Evolutionary conservation across 2,888 invertebrate species (phyloP), one percentile per base, ranked within the genome.

Genomic region (Sphaeridia pumilis): DNA sequence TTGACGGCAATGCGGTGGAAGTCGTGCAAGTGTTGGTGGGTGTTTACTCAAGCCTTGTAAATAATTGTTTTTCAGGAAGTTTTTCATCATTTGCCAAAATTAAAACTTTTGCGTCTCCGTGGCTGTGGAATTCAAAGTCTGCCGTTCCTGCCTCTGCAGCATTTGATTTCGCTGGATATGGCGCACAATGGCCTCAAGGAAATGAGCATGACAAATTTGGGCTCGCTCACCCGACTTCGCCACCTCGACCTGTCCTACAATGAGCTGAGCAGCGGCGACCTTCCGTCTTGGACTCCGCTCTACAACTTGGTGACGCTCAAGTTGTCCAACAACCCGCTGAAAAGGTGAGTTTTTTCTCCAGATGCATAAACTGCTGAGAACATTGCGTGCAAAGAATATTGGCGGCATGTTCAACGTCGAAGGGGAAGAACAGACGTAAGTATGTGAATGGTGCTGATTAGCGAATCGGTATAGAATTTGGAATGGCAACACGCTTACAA

Each of bases 21-120:
- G n/a, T n/a, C n/a, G n/a, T n/a, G n/a, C n/a, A n/a, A n/a, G n/a
- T n/a, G n/a, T n/a, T n/a, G n/a, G n/a, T n/a, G n/a, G n/a, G n/a
- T n/a, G n/a, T n/a, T n/a, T n/a, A n/a, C n/a, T n/a, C n/a, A n/a
- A n/a, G n/a, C n/a, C n/a, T n/a, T n/a, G n/a, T n/a, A n/a, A n/a
- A n/a, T n/a, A n/a, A n/a, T n/a, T n/a, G n/a, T n/a, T 5, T 38
- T 53, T 43, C 60, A 65, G 68, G 87, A 89, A 71, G 76, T 89
- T 47, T 86, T 89, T 69, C 83, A 88, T 69, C 87, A 87, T 71
- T 79, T 87, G 47, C 87, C 85, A 50, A 82, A 83, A 67, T 76
- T 90, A 59, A 80, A 84, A 69, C 78, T 81, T 68, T 75, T 90
- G 63, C 83, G 80, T 68, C 75, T 90, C 66, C 81, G 83, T 50